These are phyloP conservation scores for Odocoileus hemionus DNA, from an alignment of 2,113 vertebrate species.

Conservation along the genomic window DNA sequence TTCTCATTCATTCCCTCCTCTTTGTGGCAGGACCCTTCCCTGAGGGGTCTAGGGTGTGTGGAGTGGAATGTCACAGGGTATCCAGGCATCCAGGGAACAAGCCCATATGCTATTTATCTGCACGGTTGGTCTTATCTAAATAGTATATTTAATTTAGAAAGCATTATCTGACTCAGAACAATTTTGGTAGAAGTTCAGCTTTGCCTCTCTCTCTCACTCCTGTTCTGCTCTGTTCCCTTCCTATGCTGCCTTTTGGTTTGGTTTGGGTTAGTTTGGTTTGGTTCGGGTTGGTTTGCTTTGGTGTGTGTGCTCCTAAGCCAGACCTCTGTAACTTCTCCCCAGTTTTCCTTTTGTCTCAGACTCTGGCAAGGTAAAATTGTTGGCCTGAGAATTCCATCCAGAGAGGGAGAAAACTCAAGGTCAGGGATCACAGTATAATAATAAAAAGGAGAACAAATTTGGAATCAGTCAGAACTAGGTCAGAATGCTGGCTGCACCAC, in stretches of 20 bases:
- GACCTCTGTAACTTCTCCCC: background rate
- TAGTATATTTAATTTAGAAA: constrained; percentile 16
- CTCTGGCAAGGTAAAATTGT: background rate
- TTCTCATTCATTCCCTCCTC: background rate
- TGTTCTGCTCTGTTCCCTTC: background rate
- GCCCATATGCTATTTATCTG: background rate
- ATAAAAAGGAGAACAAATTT: background rate
- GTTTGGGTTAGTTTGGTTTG: background rate
- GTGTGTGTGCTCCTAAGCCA: background rate
- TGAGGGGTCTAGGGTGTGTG: background rate
- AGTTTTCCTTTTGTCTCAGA: background rate
- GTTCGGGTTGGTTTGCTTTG: background rate
- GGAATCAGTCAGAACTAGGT: background rate
- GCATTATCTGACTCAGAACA: background rate
- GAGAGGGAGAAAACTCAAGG: background rate
- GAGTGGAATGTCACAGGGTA: background rate
- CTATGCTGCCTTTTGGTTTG: background rate
- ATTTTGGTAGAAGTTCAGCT: background rate
- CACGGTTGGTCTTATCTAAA: background rate
- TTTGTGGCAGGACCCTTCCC: background rate
- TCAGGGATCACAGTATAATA: background rate
- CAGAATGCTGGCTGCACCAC: background rate
- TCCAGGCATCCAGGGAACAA: background rate
- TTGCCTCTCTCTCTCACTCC: background rate
- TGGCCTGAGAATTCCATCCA: background rate